These are phyloP conservation scores for Aphodius granarius DNA, from an alignment of 2,888 invertebrate genomes.

Conservation along the genomic window DNA sequence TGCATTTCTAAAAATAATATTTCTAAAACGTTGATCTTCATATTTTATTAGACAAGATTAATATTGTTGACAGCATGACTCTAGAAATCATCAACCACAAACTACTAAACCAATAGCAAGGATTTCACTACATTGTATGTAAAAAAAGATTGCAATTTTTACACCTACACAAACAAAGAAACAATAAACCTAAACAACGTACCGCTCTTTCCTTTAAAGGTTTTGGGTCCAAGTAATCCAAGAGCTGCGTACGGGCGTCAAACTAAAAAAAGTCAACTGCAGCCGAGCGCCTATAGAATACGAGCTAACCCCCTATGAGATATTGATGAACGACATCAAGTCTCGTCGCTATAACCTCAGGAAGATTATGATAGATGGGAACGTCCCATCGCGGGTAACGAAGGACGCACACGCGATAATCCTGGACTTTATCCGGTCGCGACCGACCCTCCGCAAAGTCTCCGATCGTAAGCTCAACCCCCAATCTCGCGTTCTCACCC, in stretches of 20 bases:
- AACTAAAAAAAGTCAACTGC: constrained; percentile 85
- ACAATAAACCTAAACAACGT: background rate
- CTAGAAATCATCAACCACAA: too few species aligned
- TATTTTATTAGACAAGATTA: too few species aligned
- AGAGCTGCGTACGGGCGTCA: constrained; percentile 87
- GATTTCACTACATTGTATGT: too few species aligned
- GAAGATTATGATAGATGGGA: constrained; percentile 80
- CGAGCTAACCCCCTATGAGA: constrained; percentile 94
- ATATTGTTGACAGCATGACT: too few species aligned
- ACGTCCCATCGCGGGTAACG: constrained; percentile 80
- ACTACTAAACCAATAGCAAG: too few species aligned
- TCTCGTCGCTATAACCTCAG: constrained; percentile 86
- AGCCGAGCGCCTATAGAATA: constrained; percentile 82
- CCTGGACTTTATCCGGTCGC: constrained; percentile 93
- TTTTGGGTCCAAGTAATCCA: constrained; percentile 96
- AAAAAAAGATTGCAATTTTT: too few species aligned
- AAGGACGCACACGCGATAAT: constrained; percentile 96
- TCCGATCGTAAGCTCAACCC: constrained; percentile 78
- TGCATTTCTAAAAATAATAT: background rate
- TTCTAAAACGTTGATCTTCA: too few species aligned
- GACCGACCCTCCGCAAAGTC: constrained; percentile 90
- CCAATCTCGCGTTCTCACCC: constrained; percentile 70
- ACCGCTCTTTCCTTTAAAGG: constrained; percentile 25
- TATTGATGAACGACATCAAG: constrained; percentile 94
- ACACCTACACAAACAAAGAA: background rate